These are phyloP conservation scores for Ephydatia muelleri DNA, from an alignment of 37 sponge, comb jelly and placozoan genomes.

Conservation along the genomic window DNA sequence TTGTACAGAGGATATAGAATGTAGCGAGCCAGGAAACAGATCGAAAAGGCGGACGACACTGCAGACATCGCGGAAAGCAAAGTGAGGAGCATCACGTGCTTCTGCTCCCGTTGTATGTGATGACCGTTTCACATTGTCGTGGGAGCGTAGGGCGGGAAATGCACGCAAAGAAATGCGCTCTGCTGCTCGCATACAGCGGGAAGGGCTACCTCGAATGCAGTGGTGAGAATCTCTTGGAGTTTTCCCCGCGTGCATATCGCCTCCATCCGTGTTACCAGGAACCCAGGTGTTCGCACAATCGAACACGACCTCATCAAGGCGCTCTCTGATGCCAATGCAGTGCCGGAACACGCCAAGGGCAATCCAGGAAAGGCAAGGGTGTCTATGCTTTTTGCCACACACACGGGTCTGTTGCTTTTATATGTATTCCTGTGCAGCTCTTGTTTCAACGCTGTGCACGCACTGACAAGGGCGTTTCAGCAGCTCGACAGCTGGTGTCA, in stretches of 20 bases:
- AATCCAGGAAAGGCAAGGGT: conserved; percentile 60
- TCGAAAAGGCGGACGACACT: background rate
- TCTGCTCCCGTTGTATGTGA: background rate
- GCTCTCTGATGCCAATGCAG: conserved; percentile 64
- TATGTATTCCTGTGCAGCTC: conserved; percentile 25
- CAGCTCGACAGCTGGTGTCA: conserved; percentile 93
- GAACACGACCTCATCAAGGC: conserved; percentile 90
- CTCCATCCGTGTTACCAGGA: conserved; percentile 6
- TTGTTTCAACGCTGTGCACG: conserved; percentile 84
- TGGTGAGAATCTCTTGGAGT: too few species aligned
- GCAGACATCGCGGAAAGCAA: background rate
- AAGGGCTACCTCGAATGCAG: conserved; percentile 91
- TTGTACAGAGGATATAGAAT: background rate
- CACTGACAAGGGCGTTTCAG: conserved; percentile 98
- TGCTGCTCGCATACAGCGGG: conserved; percentile 86
- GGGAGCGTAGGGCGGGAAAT: background rate
- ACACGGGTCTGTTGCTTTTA: background rate
- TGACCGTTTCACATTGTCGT: background rate
- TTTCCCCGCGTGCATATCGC: too few species aligned
- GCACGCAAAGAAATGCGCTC: conserved; percentile 53
- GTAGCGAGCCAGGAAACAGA: background rate
- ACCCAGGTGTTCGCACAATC: conserved; percentile 85
- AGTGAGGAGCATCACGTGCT: background rate
- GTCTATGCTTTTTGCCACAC: background rate
- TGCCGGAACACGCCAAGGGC: conserved; percentile 62